Evolutionary conservation across 2,113 vertebrate genomes (phyloP), one percentile per base, ranked within the genome.

Genomic region (Pagrus major): DNA sequence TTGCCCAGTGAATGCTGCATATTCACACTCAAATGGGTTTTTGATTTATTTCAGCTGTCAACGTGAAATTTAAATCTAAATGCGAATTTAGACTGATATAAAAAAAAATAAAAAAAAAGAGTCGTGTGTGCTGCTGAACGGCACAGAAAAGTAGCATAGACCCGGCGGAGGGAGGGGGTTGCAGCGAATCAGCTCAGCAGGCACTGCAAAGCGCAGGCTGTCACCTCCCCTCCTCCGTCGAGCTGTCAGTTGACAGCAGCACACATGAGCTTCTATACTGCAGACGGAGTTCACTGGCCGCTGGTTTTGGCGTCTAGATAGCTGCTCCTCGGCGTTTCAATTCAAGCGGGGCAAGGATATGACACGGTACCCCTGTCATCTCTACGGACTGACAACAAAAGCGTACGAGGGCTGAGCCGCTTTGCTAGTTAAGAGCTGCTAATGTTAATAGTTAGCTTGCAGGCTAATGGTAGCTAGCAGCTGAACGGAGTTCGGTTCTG

Each of bases 171-270:
- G 81, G 82, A 51, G 68, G 56, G 70, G 77, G 75, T 1, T 63
- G 79, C 71, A 89, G 86, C 89, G 86, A 91, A 90, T 90, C 87
- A 89, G 87, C 72, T 78, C 77, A 23, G 80, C 76, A 81, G 82
- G 77, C 83, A 68, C 86, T 39, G 90, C 81, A 83, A 29, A 79
- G 71, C 86, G 65, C 83, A 56, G 55, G 14, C 82, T 82, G 91
- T 91, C 91, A 80, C 85, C 84, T 85, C 90, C 91, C 90, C 91
- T 79, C 90, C 91, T 80, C 89, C 61, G 80, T 42, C 74, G 77
- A 90, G 88, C 92, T 94, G 93, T 92, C 92, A 93, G 63, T 81
- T 86, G 87, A 89, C 92, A 90, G 91, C 74, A 64, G 86, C 84
- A 67, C 88, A 81, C 85, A 90, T 84, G 89, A 89, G 44, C 86